Evolutionary conservation across 2,113 vertebrate genomes (phyloP).

Genomic region (Melanocharis versteri): DNA sequence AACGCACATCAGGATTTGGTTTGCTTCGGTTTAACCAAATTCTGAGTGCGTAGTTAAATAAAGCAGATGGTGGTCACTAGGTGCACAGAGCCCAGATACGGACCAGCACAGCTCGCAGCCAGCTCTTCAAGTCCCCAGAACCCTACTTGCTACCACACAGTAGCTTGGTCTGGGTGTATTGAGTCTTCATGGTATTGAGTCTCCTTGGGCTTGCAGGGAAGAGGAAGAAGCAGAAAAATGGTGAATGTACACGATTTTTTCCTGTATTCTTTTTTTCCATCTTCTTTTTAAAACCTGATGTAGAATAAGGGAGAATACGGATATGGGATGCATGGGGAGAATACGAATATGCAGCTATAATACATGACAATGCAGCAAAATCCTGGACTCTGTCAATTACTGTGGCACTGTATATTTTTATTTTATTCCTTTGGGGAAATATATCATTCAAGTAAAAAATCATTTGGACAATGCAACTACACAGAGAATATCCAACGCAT

Average conservation of each 20-base stretch:
- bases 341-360: not conserved
- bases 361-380: conserved; percentile 35
- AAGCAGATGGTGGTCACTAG: not conserved
- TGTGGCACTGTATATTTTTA: not conserved
- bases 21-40: not conserved
- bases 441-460: conserved; percentile 19
- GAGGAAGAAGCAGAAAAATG: not conserved
- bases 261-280: not conserved
- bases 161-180: not conserved
- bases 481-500: not conserved
- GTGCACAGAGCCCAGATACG: not conserved
- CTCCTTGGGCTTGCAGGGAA: fast-evolving
- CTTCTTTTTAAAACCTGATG: not conserved
- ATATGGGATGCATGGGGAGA: not conserved
- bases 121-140: not conserved
- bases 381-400: conserved; percentile 28
- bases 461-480: not conserved
- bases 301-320: not conserved
- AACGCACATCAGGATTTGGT: not conserved
- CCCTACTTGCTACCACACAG: fast-evolving
- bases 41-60: not conserved
- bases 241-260: not conserved
- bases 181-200: fast-evolving
- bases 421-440: conserved; percentile 32
- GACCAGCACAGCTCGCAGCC: not conserved